Base-by-base conservation (phyloP, 2,113 vertebrate species). In the Camelus bactrianus region DNA sequence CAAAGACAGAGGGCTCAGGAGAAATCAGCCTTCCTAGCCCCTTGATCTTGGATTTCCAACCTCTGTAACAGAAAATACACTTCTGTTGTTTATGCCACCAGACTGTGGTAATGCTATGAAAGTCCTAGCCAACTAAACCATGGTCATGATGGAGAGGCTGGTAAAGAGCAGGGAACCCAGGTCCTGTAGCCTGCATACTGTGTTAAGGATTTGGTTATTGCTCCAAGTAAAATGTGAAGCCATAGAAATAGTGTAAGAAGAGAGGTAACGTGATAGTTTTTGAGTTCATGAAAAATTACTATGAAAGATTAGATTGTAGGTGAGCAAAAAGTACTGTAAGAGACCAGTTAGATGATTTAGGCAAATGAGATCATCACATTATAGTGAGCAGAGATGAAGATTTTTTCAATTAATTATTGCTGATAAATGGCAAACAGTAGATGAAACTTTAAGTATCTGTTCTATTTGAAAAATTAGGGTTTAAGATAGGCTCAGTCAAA, bases 331-430 rank as follows among this genome's bases (percentile, higher is more conserved):
- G 26, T 30, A 72, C 20, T 64, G 69, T 32, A 54, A 28, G 58
- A 91, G 16, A 85, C 3, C 16, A 79, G 6, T 65, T 35, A 17
- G 14, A 19, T 56, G 92, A 15, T 65, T 46, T 46, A 77, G 32
- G 52, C 22, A 65, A 81, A 5, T 72, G 17, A 81, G 46, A 58
- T 84, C 35, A 93, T 73, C 6, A 58, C n/a, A n/a, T 89, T 86
- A 58, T 73, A 8, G n/a, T 80, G 26, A 90, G 22, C 14, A 42
- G 48, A 81, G 72, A 93, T n/a, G 14, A 38, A 89, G 35, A 64
- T 28, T 58, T 83, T 83, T 85, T 89, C 20, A 89, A n/a, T 95
- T 77, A 46, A 6, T 60, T 48, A 92, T 88, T 88, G 60, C 9
- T 30, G 4, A 32, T 35, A 83, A 79, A 10, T 77, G 58, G 22